Evolutionary conservation across 2,113 vertebrate genomes (phyloP).

Genomic region (Electrona antarctica): DNA sequence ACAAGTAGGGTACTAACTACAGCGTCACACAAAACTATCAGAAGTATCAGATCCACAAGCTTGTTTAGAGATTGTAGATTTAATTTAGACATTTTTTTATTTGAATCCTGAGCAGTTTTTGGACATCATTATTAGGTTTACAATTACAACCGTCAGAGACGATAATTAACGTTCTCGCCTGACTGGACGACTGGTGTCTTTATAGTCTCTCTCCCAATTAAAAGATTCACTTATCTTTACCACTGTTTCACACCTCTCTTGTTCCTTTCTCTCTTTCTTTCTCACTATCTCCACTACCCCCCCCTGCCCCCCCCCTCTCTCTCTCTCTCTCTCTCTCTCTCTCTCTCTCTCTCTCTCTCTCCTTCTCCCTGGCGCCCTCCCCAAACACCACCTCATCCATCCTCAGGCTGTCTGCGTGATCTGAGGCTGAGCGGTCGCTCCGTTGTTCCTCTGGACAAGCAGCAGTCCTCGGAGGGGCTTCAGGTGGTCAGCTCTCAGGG

Average conservation of each 20-base stretch:
- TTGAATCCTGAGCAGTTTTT: too few species aligned
- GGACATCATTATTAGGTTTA: too few species aligned
- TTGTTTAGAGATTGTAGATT: too few species aligned
- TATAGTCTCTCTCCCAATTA: too few species aligned
- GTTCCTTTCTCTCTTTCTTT: not conserved
- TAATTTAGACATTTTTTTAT: too few species aligned
- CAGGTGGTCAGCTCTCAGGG: slow-evolving; percentile 82
- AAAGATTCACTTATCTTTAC: not conserved
- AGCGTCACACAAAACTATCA: too few species aligned
- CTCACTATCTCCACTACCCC: not conserved
- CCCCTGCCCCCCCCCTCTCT: not conserved
- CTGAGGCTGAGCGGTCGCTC: slow-evolving; percentile 83
- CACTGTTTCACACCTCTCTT: not conserved
- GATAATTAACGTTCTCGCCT: slow-evolving; percentile 42
- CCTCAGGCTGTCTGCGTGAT: slow-evolving; percentile 86
- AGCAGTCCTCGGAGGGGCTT: slow-evolving; percentile 72
- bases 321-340: not conserved
- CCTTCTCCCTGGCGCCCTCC: not conserved
- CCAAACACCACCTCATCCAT: too few species aligned
- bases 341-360: not conserved
- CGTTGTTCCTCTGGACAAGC: slow-evolving; percentile 79
- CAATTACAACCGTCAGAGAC: too few species aligned
- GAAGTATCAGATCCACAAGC: too few species aligned
- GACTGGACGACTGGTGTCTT: slow-evolving; percentile 36
- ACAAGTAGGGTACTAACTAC: too few species aligned